phyloP scores from a whole-genome alignment of 2,797 vertebrate species.

The Mormyrus hasselquistii region DNA sequence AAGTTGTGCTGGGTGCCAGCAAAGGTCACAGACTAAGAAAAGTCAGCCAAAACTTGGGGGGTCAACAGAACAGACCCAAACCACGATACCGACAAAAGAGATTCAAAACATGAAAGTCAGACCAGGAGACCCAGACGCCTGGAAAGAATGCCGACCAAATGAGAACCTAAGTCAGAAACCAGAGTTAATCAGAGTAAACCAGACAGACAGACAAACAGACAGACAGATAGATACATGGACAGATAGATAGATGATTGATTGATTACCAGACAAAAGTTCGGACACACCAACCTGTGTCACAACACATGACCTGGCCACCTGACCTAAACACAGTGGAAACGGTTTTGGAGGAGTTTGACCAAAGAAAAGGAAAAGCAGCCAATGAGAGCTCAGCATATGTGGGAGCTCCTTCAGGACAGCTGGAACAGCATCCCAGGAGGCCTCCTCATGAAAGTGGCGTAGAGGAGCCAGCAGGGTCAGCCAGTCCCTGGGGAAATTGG shows the following conservation, averaged over 20 bases:
- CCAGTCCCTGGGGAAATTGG: neutral
- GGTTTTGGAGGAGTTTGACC: neutral
- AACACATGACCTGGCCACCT: neutral
- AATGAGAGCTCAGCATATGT: neutral
- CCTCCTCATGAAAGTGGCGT: no score
- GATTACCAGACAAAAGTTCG: neutral
- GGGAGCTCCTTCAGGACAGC: neutral
- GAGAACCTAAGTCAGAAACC: neutral
- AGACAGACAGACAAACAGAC: neutral
- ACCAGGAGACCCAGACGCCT: neutral
- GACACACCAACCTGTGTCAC: neutral
- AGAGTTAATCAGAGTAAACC: neutral
- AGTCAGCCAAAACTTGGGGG: neutral
- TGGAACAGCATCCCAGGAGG: neutral
- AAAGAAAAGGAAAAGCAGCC: neutral
- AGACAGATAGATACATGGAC: neutral
- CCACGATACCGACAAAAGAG: neutral
- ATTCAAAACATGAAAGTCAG: neutral
- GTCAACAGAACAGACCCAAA: neutral
- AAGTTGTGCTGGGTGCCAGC: neutral
- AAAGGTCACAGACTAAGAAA: neutral
- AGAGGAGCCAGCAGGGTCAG: neutral
- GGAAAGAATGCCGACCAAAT: neutral
- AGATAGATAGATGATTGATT: neutral
- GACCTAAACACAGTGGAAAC: neutral